Evolutionary conservation across 2,113 vertebrate species (phyloP).

Genomic region (Aegithalos caudatus): DNA sequence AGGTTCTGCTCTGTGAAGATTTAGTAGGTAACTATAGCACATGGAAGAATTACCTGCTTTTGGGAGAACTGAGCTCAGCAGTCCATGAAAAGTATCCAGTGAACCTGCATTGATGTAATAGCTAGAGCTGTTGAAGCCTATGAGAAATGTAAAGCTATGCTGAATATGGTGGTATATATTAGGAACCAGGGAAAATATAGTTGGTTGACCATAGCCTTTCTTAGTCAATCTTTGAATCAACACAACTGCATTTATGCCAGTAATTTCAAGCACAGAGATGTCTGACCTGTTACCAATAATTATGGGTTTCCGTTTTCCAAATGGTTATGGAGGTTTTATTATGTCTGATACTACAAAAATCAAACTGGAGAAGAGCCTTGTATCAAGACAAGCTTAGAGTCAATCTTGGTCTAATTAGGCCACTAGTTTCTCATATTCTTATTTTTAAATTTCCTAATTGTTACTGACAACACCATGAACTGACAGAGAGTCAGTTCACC

Average conservation of each 20-base stretch:
- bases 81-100: neutral
- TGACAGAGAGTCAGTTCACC: neutral
- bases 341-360: neutral
- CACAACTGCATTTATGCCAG: neutral
- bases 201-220: neutral
- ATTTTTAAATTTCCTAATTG: neutral
- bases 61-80: neutral
- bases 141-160: neutral
- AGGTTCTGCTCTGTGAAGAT: neutral
- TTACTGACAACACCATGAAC: neutral
- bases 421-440: neutral
- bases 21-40: neutral
- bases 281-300: neutral
- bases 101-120: neutral
- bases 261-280: neutral
- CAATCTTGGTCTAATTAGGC: neutral
- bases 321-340: neutral
- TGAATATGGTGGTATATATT: neutral
- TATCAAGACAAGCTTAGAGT: neutral
- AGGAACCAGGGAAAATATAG: neutral
- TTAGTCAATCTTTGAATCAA: neutral
- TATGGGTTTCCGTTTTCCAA: neutral
- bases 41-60: neutral
- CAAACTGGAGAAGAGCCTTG: neutral
- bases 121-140: neutral